Base-by-base conservation (phyloP, 1,140 invertebrate species). In the Drosophila neocordata region DNA sequence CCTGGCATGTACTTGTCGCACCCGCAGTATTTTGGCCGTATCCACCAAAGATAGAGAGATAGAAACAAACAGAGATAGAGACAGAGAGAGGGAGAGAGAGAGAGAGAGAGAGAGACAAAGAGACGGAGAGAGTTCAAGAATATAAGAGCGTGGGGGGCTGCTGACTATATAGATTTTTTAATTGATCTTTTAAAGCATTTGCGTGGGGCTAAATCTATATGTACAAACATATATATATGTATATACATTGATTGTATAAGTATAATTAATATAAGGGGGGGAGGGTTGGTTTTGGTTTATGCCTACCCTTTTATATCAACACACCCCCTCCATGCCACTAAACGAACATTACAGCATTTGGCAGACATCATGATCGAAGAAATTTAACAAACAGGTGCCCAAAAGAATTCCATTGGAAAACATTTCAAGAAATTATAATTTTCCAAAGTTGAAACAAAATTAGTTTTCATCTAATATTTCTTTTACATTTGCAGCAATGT, bases 161-260 rank as follows among this genome's bases (percentile, higher is more conserved):
- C 34, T 31, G 55, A 15, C 44, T 57, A 59, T 66, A 56, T 44
- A 74, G 62, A 48, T 61, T 37, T 56, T 65, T 60, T 68, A 75
- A 75, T 75, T 74, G 72, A 75, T 75, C 64, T 74, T 65, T 41
- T 60, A 41, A 13, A 37, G 24, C 60, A 44, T 60, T 60, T 59
- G 72, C 24, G 64, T 65, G 64, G 64, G 64, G 41, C 61, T 56
- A 44, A 75, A 66, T 73, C 65, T 55, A 66, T 66, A 66, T 74
- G 41, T 24, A 51, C 56, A 73, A 65, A 73, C 61, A 48, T 53
- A 13, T 44, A 73, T 6, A 7, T 31, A 31, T 6, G 5, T 31
- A 61, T 55, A 56, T 56, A 24, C n/a, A 24, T 37, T 59, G 34
- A n/a, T 37, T 27, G 13, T 57, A 35, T 57, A n/a, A 18, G 55